These are phyloP conservation scores for Nanger granti DNA, from an alignment of 2,113 vertebrate species.

Conservation along the genomic window DNA sequence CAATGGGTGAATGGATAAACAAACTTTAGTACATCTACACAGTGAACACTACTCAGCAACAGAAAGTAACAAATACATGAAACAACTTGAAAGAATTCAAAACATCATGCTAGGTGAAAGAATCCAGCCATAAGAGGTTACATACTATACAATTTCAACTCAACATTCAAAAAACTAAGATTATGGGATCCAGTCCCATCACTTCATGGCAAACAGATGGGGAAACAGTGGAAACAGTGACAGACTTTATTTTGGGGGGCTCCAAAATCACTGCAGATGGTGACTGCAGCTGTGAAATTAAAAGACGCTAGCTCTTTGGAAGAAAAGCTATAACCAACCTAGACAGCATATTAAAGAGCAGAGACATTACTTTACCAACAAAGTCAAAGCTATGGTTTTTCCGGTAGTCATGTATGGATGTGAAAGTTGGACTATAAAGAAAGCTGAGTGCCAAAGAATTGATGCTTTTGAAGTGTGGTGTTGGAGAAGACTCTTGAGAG, in stretches of 20 bases:
- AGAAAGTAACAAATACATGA: not conserved
- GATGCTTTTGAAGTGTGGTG: not conserved
- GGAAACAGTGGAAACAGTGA: not conserved
- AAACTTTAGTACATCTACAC: not conserved
- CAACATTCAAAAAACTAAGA: not conserved
- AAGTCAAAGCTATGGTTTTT: not conserved
- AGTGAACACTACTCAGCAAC: not conserved
- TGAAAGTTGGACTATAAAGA: not conserved
- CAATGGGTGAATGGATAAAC: not conserved
- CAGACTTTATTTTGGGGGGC: not conserved
- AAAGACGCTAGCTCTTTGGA: not conserved
- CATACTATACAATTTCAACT: not conserved
- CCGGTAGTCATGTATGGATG: not conserved
- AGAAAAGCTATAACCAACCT: not conserved
- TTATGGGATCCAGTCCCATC: not conserved
- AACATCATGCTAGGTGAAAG: not conserved
- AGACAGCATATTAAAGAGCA: not conserved
- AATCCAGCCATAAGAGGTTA: not conserved
- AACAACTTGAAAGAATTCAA: not conserved
- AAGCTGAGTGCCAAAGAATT: accelerated
- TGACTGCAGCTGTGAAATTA: not conserved
- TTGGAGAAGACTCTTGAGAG: not conserved
- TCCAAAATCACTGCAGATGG: not conserved
- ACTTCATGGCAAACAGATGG: not conserved
- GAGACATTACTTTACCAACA: not conserved